Evolutionary conservation across 2,888 invertebrate genomes (phyloP).

Genomic region (Syrista parreyssii): DNA sequence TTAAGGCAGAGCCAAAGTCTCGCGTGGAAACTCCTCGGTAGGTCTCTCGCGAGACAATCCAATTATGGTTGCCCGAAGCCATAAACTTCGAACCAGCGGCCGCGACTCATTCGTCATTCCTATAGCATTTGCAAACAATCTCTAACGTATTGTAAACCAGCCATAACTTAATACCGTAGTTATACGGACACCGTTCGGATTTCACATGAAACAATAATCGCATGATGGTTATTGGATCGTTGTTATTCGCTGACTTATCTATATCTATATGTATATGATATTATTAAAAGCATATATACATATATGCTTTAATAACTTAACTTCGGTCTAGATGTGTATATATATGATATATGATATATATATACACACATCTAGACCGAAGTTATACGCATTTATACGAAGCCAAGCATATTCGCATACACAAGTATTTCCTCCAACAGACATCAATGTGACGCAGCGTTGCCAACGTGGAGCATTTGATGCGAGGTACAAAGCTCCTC

Average conservation of each 20-base stretch:
- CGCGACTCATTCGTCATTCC: background rate
- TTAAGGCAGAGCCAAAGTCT: background rate
- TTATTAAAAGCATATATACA: background rate
- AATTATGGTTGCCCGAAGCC: conserved; percentile 52
- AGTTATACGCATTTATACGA: background rate
- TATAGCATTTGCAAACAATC: background rate
- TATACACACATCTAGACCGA: background rate
- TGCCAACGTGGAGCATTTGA: background rate
- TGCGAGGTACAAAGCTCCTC: background rate
- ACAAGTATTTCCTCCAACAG: background rate
- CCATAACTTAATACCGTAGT: background rate
- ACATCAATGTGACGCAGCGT: background rate
- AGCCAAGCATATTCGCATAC: background rate
- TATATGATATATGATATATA: background rate
- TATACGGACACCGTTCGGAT: background rate
- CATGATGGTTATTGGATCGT: background rate
- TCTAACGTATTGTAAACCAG: background rate
- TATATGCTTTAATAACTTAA: too few relatives aligned
- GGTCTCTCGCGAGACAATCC: conserved; percentile 52
- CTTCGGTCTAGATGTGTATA: too few relatives aligned
- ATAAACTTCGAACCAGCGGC: conserved; percentile 42
- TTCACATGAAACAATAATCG: background rate
- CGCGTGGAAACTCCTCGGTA: conserved; percentile 25
- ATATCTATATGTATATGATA: background rate
- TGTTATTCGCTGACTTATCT: background rate